Conservation (phyloP, 2,888 invertebrate species). For the Cremastobaeus sp. region DNA sequence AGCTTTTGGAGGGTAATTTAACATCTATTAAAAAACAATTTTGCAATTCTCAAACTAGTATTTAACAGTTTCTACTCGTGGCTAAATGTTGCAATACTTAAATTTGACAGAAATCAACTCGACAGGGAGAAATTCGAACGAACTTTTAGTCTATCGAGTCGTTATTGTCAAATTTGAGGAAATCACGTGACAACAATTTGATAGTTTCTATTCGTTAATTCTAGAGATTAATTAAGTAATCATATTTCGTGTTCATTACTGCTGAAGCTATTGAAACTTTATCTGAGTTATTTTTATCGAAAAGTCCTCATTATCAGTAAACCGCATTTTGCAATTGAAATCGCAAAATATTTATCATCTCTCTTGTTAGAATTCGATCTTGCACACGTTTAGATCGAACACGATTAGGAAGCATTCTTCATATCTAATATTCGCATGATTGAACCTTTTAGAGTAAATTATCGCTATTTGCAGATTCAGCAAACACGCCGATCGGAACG, state of each 20-base stretch:
- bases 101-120: too few relatives aligned
- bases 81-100: neutral
- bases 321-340: conserved; percentile 30
- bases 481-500: neutral
- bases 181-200: too few relatives aligned
- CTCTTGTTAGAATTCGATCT: conserved; percentile 28
- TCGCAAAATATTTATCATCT: conserved; percentile 17
- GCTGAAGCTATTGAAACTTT: conserved; percentile 9
- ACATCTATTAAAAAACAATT: too few relatives aligned
- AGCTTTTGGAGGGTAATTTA: too few relatives aligned
- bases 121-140: too few relatives aligned
- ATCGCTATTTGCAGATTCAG: conserved; percentile 10
- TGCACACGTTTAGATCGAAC: neutral
- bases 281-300: conserved; percentile 36
- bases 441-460: conserved; percentile 19
- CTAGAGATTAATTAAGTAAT: neutral
- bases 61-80: too few relatives aligned
- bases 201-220: too few relatives aligned
- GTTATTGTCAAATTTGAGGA: too few relatives aligned
- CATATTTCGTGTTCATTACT: too few relatives aligned
- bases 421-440: conserved; percentile 28
- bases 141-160: too few relatives aligned
- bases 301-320: conserved; percentile 19
- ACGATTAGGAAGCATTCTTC: too few relatives aligned
- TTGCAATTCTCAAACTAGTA: too few relatives aligned